These are phyloP conservation scores for Falcaria lacertinaria DNA, from an alignment of 2,888 invertebrate genomes.

Conservation along the genomic window DNA sequence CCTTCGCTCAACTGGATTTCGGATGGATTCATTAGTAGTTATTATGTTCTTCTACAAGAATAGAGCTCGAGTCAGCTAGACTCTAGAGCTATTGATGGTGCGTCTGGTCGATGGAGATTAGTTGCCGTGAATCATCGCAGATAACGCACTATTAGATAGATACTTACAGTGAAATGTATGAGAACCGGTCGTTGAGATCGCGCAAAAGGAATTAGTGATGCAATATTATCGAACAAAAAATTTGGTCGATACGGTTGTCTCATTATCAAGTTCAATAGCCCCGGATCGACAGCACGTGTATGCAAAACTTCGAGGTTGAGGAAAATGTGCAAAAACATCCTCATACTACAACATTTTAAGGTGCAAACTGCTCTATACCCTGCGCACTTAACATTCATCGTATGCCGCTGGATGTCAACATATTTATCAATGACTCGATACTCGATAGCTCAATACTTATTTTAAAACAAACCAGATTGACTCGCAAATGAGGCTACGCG, in stretches of 20 bases:
- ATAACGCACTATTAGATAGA: constrained; percentile 21
- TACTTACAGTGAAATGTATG: constrained; percentile 21
- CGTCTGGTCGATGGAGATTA: constrained; percentile 12
- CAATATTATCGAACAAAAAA: constrained; percentile 62
- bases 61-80: constrained; percentile 9
- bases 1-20: constrained; percentile 55
- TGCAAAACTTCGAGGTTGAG: constrained; percentile 61
- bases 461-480: constrained; percentile 39
- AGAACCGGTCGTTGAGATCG: constrained; percentile 31
- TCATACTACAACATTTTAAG: constrained; percentile 53
- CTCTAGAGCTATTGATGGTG: constrained; percentile 7
- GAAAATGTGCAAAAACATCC: constrained; percentile 57
- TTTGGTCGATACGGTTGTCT: constrained; percentile 62
- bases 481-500: constrained; percentile 45
- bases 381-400: constrained; percentile 55
- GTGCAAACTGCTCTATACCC: constrained; percentile 56
- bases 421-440: constrained; percentile 69
- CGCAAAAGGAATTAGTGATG: constrained; percentile 61
- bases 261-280: constrained; percentile 80
- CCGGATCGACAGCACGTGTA: constrained; percentile 72
- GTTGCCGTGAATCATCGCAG: constrained; percentile 35
- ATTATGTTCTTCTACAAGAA: neutral
- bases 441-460: constrained; percentile 44
- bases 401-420: constrained; percentile 64
- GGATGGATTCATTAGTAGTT: constrained; percentile 33